A percentile compares a stretch with the other conserved stretches of the same genome.
Evolutionary conservation across 2,888 invertebrate genomes (phyloP).

Genomic region (Heliconius aoede): DNA sequence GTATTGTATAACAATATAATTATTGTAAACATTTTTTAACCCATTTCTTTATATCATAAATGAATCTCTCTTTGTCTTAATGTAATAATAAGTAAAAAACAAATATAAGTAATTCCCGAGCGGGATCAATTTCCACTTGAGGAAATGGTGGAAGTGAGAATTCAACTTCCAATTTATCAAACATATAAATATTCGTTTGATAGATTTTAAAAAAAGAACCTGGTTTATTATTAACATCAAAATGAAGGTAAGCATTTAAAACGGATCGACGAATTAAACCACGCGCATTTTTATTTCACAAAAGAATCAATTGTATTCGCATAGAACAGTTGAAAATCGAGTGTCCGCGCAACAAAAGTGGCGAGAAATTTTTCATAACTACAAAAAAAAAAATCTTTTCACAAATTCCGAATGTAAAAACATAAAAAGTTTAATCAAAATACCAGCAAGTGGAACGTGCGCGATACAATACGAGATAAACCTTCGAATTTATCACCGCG

Average conservation of each 20-base stretch:
- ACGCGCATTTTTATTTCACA: not conserved
- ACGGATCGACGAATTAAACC: not conserved
- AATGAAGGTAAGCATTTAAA: constrained; percentile 6
- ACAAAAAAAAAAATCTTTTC: constrained; percentile 9
- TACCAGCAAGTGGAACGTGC: constrained; percentile 33
- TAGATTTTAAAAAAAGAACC: not conserved
- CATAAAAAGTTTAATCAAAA: constrained; percentile 22
- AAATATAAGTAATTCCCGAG: not conserved
- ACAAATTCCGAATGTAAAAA: not conserved
- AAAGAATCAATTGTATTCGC: constrained; percentile 12
- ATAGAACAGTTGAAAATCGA: constrained; percentile 17
- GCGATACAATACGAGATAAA: constrained; percentile 37
- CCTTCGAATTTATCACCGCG: constrained; percentile 47
- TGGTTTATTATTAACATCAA: not conserved
- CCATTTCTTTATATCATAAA: too few species aligned
- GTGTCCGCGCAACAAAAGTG: not conserved
- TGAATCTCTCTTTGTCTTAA: not conserved
- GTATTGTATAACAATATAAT: too few species aligned
- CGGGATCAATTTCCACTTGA: not conserved
- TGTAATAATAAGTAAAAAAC: not conserved
- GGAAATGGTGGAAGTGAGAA: not conserved
- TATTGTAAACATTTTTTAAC: too few species aligned
- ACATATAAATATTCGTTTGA: too few species aligned
- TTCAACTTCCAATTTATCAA: not conserved
- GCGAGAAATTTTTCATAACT: constrained; percentile 24